phyloP scores from a whole-genome alignment of 2,113 vertebrate species.

The Heterochromis multidens region DNA sequence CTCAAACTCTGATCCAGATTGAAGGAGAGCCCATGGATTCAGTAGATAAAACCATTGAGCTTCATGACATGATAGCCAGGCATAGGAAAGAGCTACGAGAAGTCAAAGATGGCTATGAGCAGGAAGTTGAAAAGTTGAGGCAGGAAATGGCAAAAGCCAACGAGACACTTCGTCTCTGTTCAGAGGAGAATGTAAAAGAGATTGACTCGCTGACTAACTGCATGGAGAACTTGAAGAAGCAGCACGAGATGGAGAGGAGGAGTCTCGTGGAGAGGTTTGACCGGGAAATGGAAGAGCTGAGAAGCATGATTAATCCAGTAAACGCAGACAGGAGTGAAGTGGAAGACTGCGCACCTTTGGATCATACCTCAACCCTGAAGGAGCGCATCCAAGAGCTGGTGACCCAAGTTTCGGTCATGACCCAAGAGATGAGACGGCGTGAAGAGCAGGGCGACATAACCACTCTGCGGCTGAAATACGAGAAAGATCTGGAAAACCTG shows the following conservation, averaged over 20 bases:
- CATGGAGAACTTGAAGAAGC: conserved; percentile 75
- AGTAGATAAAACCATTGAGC: conserved; percentile 63
- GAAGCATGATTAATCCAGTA: conserved; percentile 19
- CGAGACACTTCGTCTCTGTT: conserved; percentile 59
- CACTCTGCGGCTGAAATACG: conserved; percentile 78
- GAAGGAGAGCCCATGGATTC: conserved; percentile 70
- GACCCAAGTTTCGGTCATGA: conserved; percentile 69
- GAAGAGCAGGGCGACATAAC: conserved; percentile 63
- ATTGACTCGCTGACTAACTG: conserved; percentile 68
- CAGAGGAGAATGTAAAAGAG: conserved; percentile 75
- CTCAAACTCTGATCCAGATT: conserved; percentile 49
- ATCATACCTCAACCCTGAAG: conserved; percentile 28
- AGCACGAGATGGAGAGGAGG: conserved; percentile 66
- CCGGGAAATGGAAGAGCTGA: conserved; percentile 70
- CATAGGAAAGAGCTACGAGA: conserved; percentile 72
- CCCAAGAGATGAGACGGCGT: conserved; percentile 68
- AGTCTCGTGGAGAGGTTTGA: conserved; percentile 60
- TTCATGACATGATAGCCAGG: conserved; percentile 66
- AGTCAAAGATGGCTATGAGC: conserved; percentile 68
- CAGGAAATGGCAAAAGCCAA: conserved; percentile 54
- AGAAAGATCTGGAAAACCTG: conserved; percentile 80
- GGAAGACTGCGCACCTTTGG: neutral
- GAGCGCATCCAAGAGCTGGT: conserved; percentile 74
- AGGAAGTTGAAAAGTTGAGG: conserved; percentile 66
- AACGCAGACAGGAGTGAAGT: neutral